Evolutionary conservation across 2,888 invertebrate genomes (phyloP).

Genomic region (Hanleya hanleyi): DNA sequence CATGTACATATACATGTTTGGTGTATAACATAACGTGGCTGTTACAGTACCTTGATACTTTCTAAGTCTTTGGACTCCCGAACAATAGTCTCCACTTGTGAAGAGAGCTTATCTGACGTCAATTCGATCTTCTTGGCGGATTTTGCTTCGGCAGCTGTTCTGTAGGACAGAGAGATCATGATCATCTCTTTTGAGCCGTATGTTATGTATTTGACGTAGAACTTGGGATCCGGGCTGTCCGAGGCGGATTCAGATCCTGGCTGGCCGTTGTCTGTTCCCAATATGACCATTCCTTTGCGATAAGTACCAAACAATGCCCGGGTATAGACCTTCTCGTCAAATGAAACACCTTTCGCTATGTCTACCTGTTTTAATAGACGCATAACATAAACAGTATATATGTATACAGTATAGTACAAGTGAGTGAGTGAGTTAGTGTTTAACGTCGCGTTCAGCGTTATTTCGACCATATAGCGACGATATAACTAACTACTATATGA

Average conservation of each 20-base stretch:
- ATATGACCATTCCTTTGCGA: neutral
- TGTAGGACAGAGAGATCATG: neutral
- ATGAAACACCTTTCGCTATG: neutral
- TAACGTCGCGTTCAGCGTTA: too few relatives aligned
- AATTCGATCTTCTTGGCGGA: neutral
- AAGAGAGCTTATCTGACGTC: neutral
- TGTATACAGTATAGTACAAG: too few relatives aligned
- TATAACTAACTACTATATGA: too few relatives aligned
- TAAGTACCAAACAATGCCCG: neutral
- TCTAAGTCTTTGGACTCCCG: too few relatives aligned
- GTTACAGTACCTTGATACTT: too few relatives aligned
- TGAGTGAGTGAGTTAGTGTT: too few relatives aligned
- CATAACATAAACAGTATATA: too few relatives aligned
- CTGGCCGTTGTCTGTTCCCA: neutral
- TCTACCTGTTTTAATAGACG: too few relatives aligned
- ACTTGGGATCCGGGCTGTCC: neutral
- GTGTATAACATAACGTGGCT: too few relatives aligned
- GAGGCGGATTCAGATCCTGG: neutral
- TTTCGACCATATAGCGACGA: too few relatives aligned
- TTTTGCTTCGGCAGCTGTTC: neutral
- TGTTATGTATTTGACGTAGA: neutral
- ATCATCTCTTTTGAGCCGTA: neutral
- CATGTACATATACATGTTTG: too few relatives aligned
- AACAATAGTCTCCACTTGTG: neutral
- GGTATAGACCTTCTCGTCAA: neutral